phyloP scores from a whole-genome alignment of 1,140 invertebrate species.

The Globodera ellingtonae region DNA sequence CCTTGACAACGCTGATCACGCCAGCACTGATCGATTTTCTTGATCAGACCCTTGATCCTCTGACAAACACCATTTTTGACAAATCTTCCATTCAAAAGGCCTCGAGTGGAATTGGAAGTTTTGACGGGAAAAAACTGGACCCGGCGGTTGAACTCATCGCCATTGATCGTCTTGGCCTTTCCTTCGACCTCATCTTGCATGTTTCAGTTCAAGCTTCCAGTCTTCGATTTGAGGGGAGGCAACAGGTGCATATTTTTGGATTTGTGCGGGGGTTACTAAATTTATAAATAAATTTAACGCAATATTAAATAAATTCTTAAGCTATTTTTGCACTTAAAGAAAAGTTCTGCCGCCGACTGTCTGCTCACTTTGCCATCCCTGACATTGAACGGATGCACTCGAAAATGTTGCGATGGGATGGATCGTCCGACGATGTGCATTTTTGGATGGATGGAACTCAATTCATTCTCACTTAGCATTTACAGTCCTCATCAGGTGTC shows the following conservation, averaged over 20 bases:
- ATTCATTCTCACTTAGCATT: constrained; percentile 55
- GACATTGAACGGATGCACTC: constrained; percentile 72
- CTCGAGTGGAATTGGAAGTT: background rate
- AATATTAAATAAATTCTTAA: no score
- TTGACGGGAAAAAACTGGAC: constrained; percentile 56
- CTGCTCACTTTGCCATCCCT: constrained; percentile 91
- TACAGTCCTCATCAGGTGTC: constrained; percentile 55
- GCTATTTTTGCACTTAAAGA: constrained; percentile 31
- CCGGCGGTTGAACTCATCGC: constrained; percentile 57
- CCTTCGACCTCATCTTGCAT: constrained; percentile 88
- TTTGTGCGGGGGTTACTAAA: no score
- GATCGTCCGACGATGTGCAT: constrained; percentile 54
- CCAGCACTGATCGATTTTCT: constrained; percentile 90
- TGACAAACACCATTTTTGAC: constrained; percentile 66
- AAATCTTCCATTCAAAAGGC: constrained; percentile 2
- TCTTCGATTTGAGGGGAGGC: constrained; percentile 75
- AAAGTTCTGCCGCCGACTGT: constrained; percentile 82
- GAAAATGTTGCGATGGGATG: constrained; percentile 65
- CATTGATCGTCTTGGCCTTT: constrained; percentile 83
- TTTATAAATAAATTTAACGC: no score
- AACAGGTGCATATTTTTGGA: constrained; percentile 27
- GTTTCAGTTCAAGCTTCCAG: constrained; percentile 96
- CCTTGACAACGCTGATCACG: constrained; percentile 82
- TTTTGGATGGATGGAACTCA: constrained; percentile 56
- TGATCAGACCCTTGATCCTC: constrained; percentile 89